Conservation (phyloP, 2,888 invertebrate species). For the Cheiracanthium punctorium region DNA sequence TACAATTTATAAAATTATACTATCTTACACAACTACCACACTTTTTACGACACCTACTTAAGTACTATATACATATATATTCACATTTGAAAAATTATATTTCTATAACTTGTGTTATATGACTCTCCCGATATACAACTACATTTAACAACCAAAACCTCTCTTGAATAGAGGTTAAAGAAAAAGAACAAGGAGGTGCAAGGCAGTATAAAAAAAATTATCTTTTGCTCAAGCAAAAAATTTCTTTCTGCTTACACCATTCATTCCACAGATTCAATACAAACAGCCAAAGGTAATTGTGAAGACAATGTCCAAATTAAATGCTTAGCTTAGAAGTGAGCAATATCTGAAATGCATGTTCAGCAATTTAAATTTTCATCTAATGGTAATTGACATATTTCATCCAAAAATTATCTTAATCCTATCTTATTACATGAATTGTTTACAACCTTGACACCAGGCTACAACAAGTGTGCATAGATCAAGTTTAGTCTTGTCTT, state of each 20-base stretch:
- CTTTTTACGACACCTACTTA: slow-evolving; percentile 4
- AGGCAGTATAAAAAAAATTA: slow-evolving; percentile 5
- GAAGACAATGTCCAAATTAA: no score
- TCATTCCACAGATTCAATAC: neutral
- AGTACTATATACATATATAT: slow-evolving; percentile 21
- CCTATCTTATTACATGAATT: no score
- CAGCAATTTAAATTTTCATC: no score
- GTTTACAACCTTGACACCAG: no score
- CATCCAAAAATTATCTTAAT: no score
- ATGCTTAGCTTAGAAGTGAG: no score
- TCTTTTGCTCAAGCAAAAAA: slow-evolving; percentile 5
- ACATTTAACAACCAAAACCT: slow-evolving; percentile 2
- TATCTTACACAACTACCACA: slow-evolving; percentile 11
- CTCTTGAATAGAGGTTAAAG: slow-evolving; percentile 5
- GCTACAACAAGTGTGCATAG: no score
- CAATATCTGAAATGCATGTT: no score
- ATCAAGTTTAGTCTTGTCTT: no score
- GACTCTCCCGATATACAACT: neutral
- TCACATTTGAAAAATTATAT: slow-evolving; percentile 20
- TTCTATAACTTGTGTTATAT: slow-evolving; percentile 24
- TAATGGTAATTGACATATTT: no score
- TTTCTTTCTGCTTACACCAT: neutral
- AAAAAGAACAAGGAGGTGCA: slow-evolving; percentile 12
- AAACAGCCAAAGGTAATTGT: no score
- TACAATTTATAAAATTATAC: neutral